Conservation (phyloP, 2,888 invertebrate species). For the Allophyes oxyacanthae region DNA sequence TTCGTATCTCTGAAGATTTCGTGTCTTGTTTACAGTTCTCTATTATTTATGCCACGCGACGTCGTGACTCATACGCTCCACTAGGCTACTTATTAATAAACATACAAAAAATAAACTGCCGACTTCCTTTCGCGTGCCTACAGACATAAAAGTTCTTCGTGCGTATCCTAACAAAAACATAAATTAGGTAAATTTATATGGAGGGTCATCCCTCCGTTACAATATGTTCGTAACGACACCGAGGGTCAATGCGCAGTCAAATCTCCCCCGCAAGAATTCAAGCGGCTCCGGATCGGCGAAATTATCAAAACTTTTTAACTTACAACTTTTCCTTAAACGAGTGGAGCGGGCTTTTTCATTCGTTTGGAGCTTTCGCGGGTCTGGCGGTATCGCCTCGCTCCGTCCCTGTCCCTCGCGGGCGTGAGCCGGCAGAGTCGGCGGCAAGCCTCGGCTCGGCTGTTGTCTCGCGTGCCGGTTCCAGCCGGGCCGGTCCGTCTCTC, state of each 20-base stretch:
- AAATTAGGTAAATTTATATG: slow-evolving; percentile 88
- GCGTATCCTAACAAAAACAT: slow-evolving; percentile 87
- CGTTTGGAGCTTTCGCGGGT: slow-evolving; percentile 71
- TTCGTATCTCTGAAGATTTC: slow-evolving; percentile 63
- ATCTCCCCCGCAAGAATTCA: slow-evolving; percentile 79
- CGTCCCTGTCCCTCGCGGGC: slow-evolving; percentile 74
- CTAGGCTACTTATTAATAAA: slow-evolving; percentile 81
- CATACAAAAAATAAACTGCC: slow-evolving; percentile 79
- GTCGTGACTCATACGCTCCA: slow-evolving; percentile 76
- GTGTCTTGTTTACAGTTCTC: slow-evolving; percentile 73
- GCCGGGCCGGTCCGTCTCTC: slow-evolving; percentile 64
- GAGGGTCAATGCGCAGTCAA: slow-evolving; percentile 84
- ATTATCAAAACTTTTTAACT: slow-evolving; percentile 88
- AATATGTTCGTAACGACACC: slow-evolving; percentile 85
- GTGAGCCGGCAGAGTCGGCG: slow-evolving; percentile 61
- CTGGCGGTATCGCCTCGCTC: slow-evolving; percentile 60
- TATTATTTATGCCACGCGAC: slow-evolving; percentile 75
- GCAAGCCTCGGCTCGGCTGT: slow-evolving; percentile 68
- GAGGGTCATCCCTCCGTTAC: slow-evolving; percentile 86
- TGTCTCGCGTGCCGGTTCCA: slow-evolving; percentile 71
- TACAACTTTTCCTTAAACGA: slow-evolving; percentile 84
- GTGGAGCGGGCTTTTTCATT: slow-evolving; percentile 77
- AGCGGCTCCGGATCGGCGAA: slow-evolving; percentile 78
- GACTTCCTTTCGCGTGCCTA: slow-evolving; percentile 87
- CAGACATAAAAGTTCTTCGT: slow-evolving; percentile 86